A percentile compares a stretch with the other conserved stretches of the same genome.
Conservation (phyloP, 2,113 vertebrate genomes). For the Verasper variegatus region DNA sequence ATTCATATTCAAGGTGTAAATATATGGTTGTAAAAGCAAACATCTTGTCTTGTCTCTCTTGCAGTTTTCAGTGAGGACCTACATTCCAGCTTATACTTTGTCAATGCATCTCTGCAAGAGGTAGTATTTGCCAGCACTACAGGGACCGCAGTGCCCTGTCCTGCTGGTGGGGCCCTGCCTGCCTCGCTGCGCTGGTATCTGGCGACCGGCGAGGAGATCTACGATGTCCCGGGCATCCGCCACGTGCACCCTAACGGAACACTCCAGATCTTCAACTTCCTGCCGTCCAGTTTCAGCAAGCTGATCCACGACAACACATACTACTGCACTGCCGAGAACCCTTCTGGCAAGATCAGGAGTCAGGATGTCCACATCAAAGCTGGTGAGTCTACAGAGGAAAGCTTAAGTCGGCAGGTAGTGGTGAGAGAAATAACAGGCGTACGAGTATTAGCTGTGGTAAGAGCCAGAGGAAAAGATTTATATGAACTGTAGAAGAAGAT, state of each 20-base stretch:
- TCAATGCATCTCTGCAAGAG: constrained; percentile 99
- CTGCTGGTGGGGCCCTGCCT: constrained; percentile 93
- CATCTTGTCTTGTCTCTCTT: constrained; percentile 64
- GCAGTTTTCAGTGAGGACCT: constrained; percentile 98
- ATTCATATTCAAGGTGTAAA: neutral
- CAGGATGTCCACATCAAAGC: constrained; percentile 99
- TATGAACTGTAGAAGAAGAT: too few relatives aligned
- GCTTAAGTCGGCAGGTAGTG: neutral
- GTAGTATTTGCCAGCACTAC: constrained; percentile 99
- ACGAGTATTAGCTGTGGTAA: neutral
- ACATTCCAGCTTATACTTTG: constrained; percentile 98
- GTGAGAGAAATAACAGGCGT: too few relatives aligned
- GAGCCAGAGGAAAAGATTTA: neutral
- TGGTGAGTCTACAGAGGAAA: constrained; percentile 80
- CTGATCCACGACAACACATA: constrained; percentile 99
- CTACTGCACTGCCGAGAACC: constrained; percentile 99
- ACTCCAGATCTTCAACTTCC: constrained; percentile 99
- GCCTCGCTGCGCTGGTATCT: constrained; percentile 98
- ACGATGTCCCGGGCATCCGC: constrained; percentile 98
- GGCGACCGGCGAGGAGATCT: constrained; percentile 99
- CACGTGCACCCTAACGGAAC: constrained; percentile 99
- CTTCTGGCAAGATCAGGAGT: constrained; percentile 99
- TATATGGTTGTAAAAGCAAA: neutral
- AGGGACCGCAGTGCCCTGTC: constrained; percentile 98
- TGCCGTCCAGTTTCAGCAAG: constrained; percentile 99